These are phyloP conservation scores for Conchocele bisecta DNA, from an alignment of 2,888 invertebrate genomes.

Conservation along the genomic window DNA sequence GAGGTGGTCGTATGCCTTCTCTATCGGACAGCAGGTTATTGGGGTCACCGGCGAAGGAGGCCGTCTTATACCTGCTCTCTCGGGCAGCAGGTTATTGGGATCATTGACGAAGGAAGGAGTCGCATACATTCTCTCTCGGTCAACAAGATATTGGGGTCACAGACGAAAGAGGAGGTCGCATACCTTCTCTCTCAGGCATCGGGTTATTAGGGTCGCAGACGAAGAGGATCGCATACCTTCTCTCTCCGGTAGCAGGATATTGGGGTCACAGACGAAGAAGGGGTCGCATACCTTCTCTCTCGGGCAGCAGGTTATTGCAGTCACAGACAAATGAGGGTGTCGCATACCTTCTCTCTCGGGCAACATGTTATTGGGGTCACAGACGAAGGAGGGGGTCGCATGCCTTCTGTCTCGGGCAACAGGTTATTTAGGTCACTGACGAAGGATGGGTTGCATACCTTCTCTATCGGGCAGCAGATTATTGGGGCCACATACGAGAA, in stretches of 20 bases:
- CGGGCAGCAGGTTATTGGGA: conserved; percentile 49
- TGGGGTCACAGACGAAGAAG: conserved; percentile 66
- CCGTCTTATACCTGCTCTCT: conserved; percentile 23
- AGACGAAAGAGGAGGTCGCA: too few relatives aligned
- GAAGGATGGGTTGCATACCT: too few relatives aligned
- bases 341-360: too few relatives aligned
- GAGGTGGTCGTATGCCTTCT: conserved; percentile 19
- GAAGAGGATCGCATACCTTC: conserved; percentile 31
- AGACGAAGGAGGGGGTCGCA: neutral
- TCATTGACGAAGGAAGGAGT: conserved; percentile 63
- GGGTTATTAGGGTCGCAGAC: too few relatives aligned
- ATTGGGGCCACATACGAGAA: too few relatives aligned
- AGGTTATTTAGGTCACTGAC: conserved; percentile 61
- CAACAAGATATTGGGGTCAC: too few relatives aligned
- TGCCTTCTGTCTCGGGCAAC: conserved; percentile 37
- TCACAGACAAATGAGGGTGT: too few relatives aligned
- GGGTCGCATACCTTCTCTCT: conserved; percentile 48
- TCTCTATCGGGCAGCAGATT: too few relatives aligned
- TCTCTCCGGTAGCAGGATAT: conserved; percentile 38
- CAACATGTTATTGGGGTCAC: too few relatives aligned
- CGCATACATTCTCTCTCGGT: too few relatives aligned
- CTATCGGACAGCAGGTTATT: conserved; percentile 37
- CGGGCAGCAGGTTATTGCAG: too few relatives aligned
- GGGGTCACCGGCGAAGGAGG: conserved; percentile 38
- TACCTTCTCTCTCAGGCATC: too few relatives aligned